Percentiles rank a stretch among this genome's conserved stretches.
These are phyloP conservation scores for Malthinus seriepunctatus DNA, from an alignment of 2,888 invertebrate species.

Conservation along the genomic window DNA sequence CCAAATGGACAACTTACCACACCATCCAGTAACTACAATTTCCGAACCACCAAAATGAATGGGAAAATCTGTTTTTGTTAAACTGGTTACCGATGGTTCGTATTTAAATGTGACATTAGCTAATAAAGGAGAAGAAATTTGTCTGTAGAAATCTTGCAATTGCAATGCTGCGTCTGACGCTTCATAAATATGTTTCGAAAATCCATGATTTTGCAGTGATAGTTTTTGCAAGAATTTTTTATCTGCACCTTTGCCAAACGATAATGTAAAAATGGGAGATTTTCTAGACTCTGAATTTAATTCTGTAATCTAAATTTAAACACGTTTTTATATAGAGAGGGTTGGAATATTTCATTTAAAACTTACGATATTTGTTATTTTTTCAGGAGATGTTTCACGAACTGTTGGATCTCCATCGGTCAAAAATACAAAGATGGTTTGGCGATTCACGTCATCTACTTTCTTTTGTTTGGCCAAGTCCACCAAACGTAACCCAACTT, in stretches of 20 bases:
- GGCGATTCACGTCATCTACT: conserved; percentile 48
- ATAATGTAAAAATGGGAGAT: conserved; percentile 65
- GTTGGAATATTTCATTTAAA: neutral
- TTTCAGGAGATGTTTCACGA: conserved; percentile 58
- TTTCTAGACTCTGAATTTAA: conserved; percentile 54
- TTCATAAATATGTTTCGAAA: conserved; percentile 72
- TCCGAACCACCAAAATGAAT: conserved; percentile 68
- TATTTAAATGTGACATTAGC: conserved; percentile 68
- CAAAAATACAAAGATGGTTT: conserved; percentile 67
- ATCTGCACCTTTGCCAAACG: conserved; percentile 72
- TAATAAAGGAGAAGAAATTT: conserved; percentile 70
- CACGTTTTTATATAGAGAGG: neutral
- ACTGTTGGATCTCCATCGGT: conserved; percentile 70
- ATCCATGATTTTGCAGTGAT: conserved; percentile 67
- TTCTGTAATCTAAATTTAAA: conserved; percentile 48
- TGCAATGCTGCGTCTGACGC: conserved; percentile 71
- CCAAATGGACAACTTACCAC: conserved; percentile 31
- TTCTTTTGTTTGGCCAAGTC: conserved; percentile 37
- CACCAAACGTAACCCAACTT: conserved; percentile 54
- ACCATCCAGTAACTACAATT: conserved; percentile 64
- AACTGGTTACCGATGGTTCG: conserved; percentile 60
- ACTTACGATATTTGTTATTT: conserved; percentile 57
- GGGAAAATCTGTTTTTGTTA: conserved; percentile 62
- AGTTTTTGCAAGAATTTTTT: conserved; percentile 67
- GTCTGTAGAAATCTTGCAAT: conserved; percentile 67